A percentile compares a stretch with the other conserved stretches of the same genome.
Conservation (phyloP, 2,888 invertebrate species). For the Tenthredo distinguenda region DNA sequence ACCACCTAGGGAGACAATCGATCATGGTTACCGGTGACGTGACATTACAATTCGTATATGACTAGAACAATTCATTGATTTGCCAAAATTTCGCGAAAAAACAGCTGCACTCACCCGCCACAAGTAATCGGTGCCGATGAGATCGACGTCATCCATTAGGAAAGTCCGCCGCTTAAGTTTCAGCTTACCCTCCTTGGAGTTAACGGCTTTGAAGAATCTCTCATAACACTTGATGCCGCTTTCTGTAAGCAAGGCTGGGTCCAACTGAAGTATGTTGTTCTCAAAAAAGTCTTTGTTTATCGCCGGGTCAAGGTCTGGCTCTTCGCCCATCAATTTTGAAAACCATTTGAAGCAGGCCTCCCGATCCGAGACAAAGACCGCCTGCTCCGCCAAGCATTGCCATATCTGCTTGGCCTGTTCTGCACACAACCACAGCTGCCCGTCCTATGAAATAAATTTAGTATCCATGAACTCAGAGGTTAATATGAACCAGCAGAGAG, state of each 20-base stretch:
- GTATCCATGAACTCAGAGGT: neutral
- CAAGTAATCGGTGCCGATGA: constrained; percentile 97
- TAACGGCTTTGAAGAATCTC: constrained; percentile 96
- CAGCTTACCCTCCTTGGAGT: constrained; percentile 95
- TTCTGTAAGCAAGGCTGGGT: constrained; percentile 94
- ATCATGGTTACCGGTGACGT: neutral
- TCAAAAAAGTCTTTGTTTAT: constrained; percentile 98
- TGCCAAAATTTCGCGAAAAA: neutral
- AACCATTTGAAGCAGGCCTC: constrained; percentile 99
- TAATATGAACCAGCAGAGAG: neutral
- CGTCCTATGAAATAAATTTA: constrained; percentile 83
- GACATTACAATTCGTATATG: neutral
- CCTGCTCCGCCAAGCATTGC: constrained; percentile 96
- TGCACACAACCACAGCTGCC: constrained; percentile 97
- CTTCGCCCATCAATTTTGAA: constrained; percentile 97
- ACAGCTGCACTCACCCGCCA: constrained; percentile 86
- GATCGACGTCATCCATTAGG: constrained; percentile 95
- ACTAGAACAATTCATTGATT: neutral
- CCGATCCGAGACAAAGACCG: constrained; percentile 94
- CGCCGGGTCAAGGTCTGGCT: constrained; percentile 97
- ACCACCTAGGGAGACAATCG: constrained; percentile 82
- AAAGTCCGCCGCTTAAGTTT: constrained; percentile 91
- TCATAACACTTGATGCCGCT: constrained; percentile 96
- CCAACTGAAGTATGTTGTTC: constrained; percentile 94
- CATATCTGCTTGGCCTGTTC: constrained; percentile 98